These are phyloP conservation scores for Xiphophorus couchianus DNA, from an alignment of 2,113 vertebrate genomes.

Conservation along the genomic window DNA sequence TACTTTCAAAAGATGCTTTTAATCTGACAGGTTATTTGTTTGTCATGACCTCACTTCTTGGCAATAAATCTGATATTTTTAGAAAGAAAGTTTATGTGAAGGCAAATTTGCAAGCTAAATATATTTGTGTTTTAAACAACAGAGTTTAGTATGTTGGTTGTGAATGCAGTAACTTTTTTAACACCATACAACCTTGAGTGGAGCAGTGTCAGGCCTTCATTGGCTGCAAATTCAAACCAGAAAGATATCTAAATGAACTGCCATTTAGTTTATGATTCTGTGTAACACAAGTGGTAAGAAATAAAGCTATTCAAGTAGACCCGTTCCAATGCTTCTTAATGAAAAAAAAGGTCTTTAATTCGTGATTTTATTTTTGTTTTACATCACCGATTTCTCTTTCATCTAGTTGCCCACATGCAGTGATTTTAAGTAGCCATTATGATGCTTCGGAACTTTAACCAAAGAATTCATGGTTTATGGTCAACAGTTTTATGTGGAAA, in stretches of 20 bases:
- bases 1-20: background rate
- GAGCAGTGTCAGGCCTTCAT: too few species aligned
- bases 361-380: background rate
- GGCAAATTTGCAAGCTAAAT: background rate
- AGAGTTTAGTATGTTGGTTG: background rate
- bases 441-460: slow-evolving; percentile 39
- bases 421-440: slow-evolving; percentile 14
- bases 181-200: too few species aligned
- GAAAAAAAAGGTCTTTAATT: background rate
- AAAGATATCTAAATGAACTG: background rate
- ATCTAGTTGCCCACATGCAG: slow-evolving; percentile 3
- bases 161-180: too few species aligned
- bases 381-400: slow-evolving; percentile 5
- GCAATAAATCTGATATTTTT: background rate
- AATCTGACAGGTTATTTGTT: too few species aligned
- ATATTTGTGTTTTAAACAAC: background rate
- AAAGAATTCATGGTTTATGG: slow-evolving; percentile 54
- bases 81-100: background rate
- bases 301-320: too few species aligned
- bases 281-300: background rate
- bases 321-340: background rate
- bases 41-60: background rate
- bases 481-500: slow-evolving; percentile 74
- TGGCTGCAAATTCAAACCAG: background rate
- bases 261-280: background rate